phyloP scores from a whole-genome alignment of 2,888 invertebrate species.

The Nowickia ferox region DNA sequence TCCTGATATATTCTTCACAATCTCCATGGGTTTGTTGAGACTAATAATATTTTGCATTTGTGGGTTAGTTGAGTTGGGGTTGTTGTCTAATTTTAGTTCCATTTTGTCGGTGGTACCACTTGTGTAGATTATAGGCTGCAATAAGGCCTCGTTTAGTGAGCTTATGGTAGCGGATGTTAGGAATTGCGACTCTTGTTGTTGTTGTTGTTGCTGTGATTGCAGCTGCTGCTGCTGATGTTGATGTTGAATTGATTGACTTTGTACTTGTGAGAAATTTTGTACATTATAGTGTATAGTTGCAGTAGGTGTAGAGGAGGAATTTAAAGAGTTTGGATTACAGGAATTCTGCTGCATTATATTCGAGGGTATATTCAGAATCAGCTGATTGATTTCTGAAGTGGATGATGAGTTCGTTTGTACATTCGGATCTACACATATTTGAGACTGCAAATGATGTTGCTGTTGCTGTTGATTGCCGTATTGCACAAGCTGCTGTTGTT shows the following conservation, averaged over 20 bases:
- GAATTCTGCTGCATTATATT: slow-evolving; percentile 56
- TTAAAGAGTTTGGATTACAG: slow-evolving; percentile 39
- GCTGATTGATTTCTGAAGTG: slow-evolving; percentile 54
- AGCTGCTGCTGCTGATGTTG: slow-evolving; percentile 56
- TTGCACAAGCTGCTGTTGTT: slow-evolving; percentile 49
- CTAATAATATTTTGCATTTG: slow-evolving; percentile 76
- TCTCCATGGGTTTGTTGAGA: slow-evolving; percentile 70
- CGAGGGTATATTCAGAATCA: slow-evolving; percentile 65
- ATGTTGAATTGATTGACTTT: slow-evolving; percentile 71
- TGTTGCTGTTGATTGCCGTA: slow-evolving; percentile 65
- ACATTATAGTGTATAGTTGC: slow-evolving; percentile 72
- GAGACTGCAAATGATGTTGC: slow-evolving; percentile 48
- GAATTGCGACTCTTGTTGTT: slow-evolving; percentile 65
- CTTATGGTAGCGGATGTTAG: slow-evolving; percentile 63
- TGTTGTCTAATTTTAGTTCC: slow-evolving; percentile 73
- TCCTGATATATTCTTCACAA: slow-evolving; percentile 59
- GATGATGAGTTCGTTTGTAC: slow-evolving; percentile 66
- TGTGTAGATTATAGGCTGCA: slow-evolving; percentile 74
- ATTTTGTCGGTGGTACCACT: slow-evolving; percentile 74
- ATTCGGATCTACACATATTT: slow-evolving; percentile 61
- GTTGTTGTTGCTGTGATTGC: slow-evolving; percentile 68
- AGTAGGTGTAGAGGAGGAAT: slow-evolving; percentile 19
- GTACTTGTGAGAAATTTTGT: slow-evolving; percentile 74
- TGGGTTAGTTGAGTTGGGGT: slow-evolving; percentile 53
- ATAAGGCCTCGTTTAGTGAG: slow-evolving; percentile 70